Conservation (phyloP, 2,888 invertebrate species). For the Hypercompe scribonia region DNA sequence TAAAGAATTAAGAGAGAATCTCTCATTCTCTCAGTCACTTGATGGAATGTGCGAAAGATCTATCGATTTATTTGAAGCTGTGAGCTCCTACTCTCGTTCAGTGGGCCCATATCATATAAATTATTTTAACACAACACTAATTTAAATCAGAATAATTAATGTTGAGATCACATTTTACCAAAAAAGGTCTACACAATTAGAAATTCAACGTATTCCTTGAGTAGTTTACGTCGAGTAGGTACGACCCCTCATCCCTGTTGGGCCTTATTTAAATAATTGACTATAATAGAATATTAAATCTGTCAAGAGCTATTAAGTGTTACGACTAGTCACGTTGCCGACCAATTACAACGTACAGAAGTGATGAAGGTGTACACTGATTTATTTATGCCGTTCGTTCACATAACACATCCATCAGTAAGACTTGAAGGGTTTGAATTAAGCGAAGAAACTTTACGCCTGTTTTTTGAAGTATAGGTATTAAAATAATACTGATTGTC, state of each 20-base stretch:
- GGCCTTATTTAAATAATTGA: conserved; percentile 18
- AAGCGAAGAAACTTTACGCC: no score
- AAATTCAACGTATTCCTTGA: neutral
- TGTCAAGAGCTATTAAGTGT: conserved; percentile 16
- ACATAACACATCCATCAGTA: neutral
- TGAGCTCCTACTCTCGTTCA: no score
- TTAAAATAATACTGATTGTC: no score
- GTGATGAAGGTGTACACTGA: conserved; percentile 8
- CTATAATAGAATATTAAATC: conserved; percentile 17
- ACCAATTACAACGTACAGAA: conserved; percentile 5
- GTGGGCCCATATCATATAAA: no score
- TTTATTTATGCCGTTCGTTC: neutral
- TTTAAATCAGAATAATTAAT: neutral
- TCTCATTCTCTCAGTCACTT: no score
- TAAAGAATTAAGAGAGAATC: no score
- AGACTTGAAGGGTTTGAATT: neutral
- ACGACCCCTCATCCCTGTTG: neutral
- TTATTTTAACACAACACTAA: neutral
- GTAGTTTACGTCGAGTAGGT: neutral
- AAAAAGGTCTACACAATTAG: neutral
- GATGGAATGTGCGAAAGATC: no score
- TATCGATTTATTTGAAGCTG: no score
- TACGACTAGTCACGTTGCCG: conserved; percentile 12
- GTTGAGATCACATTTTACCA: neutral
- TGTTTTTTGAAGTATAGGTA: no score